Evolutionary conservation across 2,797 vertebrate genomes (phyloP), one percentile per base, ranked within the genome.

Genomic region (Silurus lanzhouensis): DNA sequence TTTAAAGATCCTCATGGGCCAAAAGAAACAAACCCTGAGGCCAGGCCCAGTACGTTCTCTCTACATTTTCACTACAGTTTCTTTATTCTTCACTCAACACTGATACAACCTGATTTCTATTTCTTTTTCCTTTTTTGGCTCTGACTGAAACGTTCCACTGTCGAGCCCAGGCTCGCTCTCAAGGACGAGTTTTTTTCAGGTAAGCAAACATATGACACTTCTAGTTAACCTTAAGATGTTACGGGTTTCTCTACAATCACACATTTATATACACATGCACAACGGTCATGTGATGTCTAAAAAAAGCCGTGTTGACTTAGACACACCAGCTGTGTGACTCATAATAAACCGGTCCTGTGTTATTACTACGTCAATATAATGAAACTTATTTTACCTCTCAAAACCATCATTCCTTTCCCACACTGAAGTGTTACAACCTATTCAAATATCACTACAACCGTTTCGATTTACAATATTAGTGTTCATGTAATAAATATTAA

Each of bases 121-220:
- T 31, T 25, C 66, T 61, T 15, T 66, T 64, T n/a, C 19, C 20
- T 63, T 71, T 79, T 55, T 74, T 85, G 67, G 68, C 68, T 81
- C 67, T 12, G 60, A 72, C 27, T 27, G 15, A 77, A 61, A 63
- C 9, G 58, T 66, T 81, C 68, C 77, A 19, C 19, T 9, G 15
- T 15, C 15, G n/a, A 38, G 70, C 67, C 9, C 15, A n/a, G n/a
- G 70, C 57, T 22, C 1, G 20, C 2, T 22, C 31, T 61, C 72
- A 80, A 44, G 52, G 48, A 19, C 4, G 13, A 1, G 25, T n/a
- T 27, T 81, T 38, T 57, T 22, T 31, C 44, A 66, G 17, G 52
- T 19, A 17, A 19, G 25, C 64, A 66, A 66, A 85, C 60, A 85
- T 67, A 81, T 31, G 6, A 22, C 78, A 22, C 60, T 66, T 85